Evolutionary conservation across 2,113 vertebrate species (phyloP).

Genomic region (Thinocorus orbignyianus): DNA sequence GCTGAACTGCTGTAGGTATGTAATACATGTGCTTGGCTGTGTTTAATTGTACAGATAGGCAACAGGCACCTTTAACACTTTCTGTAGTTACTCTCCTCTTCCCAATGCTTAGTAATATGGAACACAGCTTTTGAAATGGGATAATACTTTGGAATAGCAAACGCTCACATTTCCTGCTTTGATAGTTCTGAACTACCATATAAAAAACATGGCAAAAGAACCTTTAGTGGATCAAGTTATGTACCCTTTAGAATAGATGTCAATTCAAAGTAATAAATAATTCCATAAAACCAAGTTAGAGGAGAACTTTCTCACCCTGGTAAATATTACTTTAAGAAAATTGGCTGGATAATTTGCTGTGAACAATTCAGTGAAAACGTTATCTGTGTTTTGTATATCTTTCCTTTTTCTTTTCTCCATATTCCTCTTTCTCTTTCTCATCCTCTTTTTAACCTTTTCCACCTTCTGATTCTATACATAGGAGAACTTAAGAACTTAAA

Average conservation of each 20-base stretch:
- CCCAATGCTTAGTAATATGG: neutral
- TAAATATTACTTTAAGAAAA: neutral
- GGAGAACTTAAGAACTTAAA: neutral
- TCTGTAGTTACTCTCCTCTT: neutral
- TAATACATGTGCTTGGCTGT: neutral
- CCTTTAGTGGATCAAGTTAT: neutral
- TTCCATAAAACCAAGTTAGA: neutral
- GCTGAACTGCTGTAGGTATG: neutral
- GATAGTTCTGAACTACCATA: neutral
- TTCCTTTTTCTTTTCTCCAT: slow-evolving; percentile 23
- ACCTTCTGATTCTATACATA: neutral
- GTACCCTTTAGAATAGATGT: neutral
- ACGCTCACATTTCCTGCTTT: neutral
- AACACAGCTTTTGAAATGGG: neutral
- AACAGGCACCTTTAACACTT: neutral
- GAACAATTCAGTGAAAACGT: neutral
- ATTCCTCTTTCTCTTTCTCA: slow-evolving; percentile 42
- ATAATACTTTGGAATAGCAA: neutral
- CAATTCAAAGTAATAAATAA: neutral
- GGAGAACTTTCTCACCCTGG: neutral
- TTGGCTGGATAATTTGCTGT: neutral
- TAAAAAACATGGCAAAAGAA: neutral
- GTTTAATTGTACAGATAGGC: neutral
- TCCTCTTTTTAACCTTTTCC: neutral
- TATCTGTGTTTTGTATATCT: neutral